Evolutionary conservation across 2,797 vertebrate genomes (phyloP).

Genomic region (Babyrousa celebensis): DNA sequence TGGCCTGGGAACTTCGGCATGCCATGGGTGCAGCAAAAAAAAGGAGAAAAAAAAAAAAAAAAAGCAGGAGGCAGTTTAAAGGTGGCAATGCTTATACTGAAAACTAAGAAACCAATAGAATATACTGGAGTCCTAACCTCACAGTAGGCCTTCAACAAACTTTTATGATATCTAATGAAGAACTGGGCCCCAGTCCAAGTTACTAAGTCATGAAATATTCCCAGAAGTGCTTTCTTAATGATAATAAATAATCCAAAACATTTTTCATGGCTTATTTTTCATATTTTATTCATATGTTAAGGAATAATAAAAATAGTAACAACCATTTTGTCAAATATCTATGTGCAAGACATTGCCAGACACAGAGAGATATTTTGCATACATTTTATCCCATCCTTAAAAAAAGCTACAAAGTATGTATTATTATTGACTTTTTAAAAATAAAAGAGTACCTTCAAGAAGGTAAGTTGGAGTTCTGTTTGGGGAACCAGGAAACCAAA

Average conservation of each 20-base stretch:
- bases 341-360: constrained; percentile 82
- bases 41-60: background rate
- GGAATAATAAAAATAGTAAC: constrained; percentile 84
- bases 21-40: too few relatives aligned
- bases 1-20: too few relatives aligned
- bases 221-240: constrained; percentile 65
- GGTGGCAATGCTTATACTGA: background rate
- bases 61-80: constrained; percentile 13
- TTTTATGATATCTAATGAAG: constrained; percentile 56
- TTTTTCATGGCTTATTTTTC: constrained; percentile 65
- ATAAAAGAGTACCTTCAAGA: constrained; percentile 61
- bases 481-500: constrained; percentile 63
- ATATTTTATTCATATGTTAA: constrained; percentile 79
- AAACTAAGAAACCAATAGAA: background rate
- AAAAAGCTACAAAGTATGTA: constrained; percentile 47
- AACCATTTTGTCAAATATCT: constrained; percentile 82
- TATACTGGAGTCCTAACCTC: background rate
- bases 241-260: constrained; percentile 77
- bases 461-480: constrained; percentile 69
- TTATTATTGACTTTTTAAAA: constrained; percentile 72
- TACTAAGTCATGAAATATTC: constrained; percentile 28
- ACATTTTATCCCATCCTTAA: constrained; percentile 66
- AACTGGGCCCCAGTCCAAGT: background rate
- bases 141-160: constrained; percentile 42
- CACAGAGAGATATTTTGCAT: constrained; percentile 77